Percentiles rank a stretch among this genome's conserved stretches.
Evolutionary conservation across 2,113 vertebrate species (phyloP).

Genomic region (Synodontis membranacea): DNA sequence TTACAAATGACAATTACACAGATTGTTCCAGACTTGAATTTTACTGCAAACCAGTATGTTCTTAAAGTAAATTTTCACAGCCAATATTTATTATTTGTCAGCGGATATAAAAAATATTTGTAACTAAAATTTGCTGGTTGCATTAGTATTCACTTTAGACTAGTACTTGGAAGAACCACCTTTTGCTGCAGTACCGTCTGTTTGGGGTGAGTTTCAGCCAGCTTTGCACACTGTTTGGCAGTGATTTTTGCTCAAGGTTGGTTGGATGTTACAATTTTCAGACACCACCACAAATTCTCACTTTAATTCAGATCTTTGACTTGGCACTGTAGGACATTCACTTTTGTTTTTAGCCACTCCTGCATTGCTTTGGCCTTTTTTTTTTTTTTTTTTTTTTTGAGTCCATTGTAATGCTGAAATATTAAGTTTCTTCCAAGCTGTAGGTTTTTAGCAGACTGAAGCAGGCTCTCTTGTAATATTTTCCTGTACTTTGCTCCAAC

Average conservation of each 20-base stretch:
- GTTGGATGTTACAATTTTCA: neutral
- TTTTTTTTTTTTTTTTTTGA: too few relatives aligned
- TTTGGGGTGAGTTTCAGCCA: neutral
- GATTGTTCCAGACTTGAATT: neutral
- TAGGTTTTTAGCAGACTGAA: neutral
- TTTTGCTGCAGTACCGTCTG: neutral
- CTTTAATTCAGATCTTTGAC: neutral
- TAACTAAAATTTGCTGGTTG: neutral
- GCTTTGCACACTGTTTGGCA: neutral
- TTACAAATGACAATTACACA: neutral
- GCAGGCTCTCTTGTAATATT: neutral
- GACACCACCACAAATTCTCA: neutral
- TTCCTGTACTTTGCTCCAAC: neutral
- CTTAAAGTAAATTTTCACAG: too few relatives aligned
- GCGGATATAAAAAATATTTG: neutral
- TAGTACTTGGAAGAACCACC: neutral
- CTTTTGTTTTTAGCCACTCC: neutral
- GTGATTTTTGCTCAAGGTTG: neutral
- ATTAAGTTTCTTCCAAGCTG: neutral
- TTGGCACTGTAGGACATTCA: neutral
- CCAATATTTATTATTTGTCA: neutral
- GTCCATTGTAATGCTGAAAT: neutral
- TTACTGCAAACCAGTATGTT: too few relatives aligned
- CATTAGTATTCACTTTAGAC: neutral
- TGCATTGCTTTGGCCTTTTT: neutral